Conservation (phyloP, 2,113 vertebrate species). For the Actinemys pallida region DNA sequence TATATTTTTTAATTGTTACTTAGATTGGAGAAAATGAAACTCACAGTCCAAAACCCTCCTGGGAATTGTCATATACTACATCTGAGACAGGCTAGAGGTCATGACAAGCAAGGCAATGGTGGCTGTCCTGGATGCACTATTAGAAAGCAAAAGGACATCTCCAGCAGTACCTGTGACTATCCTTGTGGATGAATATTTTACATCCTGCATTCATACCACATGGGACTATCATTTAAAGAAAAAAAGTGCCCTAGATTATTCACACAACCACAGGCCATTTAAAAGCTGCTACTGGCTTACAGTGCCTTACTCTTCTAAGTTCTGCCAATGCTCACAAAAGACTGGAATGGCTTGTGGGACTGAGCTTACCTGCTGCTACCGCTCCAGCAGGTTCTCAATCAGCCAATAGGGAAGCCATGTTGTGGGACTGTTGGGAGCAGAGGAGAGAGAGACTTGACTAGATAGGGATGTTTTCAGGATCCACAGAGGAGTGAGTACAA, state of each 20-base stretch:
- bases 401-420: neutral
- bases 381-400: neutral
- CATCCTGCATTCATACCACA: neutral
- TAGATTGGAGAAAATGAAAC: neutral
- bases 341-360: neutral
- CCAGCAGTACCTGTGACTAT: neutral
- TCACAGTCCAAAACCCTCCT: neutral
- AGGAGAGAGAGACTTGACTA: neutral
- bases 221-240: neutral
- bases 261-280: rapidly evolving
- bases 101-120: neutral
- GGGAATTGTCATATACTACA: neutral
- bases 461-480: neutral
- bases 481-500: neutral
- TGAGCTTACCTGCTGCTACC: neutral
- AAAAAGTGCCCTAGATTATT: neutral
- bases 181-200: neutral
- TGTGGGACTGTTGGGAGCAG: neutral
- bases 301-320: neutral
- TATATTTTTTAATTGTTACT: neutral
- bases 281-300: neutral
- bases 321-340: neutral
- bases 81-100: neutral
- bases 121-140: neutral
- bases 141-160: neutral